These are phyloP conservation scores for Hirtodrosophila duncani DNA, from an alignment of 2,888 invertebrate species.

Conservation along the genomic window DNA sequence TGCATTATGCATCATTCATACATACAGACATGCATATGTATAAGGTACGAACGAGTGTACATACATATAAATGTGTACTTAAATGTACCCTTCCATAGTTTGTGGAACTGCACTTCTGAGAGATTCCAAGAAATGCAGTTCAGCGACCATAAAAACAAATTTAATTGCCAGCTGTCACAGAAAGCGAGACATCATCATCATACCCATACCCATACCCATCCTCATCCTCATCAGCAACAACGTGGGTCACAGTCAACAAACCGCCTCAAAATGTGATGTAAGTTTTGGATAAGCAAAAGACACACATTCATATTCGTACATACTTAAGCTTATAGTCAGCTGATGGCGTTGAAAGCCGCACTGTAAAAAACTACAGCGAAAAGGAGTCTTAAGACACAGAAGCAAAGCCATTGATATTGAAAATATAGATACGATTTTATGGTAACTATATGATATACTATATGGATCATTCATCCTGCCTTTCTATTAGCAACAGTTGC, in stretches of 20 bases:
- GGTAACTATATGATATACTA: no score
- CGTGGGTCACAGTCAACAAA: conserved; percentile 21
- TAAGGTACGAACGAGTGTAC: no score
- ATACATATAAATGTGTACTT: no score
- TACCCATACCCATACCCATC: neutral
- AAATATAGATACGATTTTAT: no score
- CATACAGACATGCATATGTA: no score
- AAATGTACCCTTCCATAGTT: conserved; percentile 25
- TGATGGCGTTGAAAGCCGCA: no score
- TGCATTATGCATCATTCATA: conserved; percentile 70
- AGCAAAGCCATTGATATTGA: no score
- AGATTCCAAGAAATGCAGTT: conserved; percentile 61
- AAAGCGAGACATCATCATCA: conserved; percentile 8
- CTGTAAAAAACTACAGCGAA: no score
- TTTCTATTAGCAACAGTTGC: no score
- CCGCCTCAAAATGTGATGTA: conserved; percentile 41
- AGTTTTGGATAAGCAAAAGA: conserved; percentile 33
- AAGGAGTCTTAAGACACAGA: no score
- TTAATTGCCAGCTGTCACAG: conserved; percentile 68
- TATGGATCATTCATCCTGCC: no score
- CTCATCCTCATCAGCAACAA: conserved; percentile 4
- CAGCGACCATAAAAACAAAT: conserved; percentile 64
- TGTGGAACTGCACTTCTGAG: conserved; percentile 40
- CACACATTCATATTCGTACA: neutral
- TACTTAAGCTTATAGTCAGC: no score